Conservation (phyloP, 2,797 vertebrate species). For the Oreortyx pictus region DNA sequence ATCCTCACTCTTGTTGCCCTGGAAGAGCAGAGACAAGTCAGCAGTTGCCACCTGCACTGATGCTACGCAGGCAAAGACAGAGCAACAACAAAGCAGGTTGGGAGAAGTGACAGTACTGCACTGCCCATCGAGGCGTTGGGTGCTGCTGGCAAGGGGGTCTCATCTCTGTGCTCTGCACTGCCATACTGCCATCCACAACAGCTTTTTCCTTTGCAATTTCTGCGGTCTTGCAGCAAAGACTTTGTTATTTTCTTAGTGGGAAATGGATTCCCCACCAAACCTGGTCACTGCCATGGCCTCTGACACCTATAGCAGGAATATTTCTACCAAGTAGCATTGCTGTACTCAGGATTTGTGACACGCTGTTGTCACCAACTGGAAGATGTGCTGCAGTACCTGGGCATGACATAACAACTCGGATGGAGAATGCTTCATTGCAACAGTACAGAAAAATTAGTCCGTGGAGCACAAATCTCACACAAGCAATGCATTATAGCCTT, state of each 20-base stretch:
- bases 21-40: constrained; percentile 16
- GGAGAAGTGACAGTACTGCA: not conserved
- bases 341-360: not conserved
- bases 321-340: not conserved
- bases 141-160: not conserved
- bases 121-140: rapidly evolving
- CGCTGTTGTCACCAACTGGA: not conserved
- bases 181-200: not conserved
- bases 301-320: not conserved
- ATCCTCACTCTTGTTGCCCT: constrained; percentile 28
- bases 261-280: not conserved
- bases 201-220: not conserved
- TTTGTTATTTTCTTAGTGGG: not conserved
- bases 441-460: not conserved
- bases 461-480: not conserved
- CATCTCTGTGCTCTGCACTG: not conserved
- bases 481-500: not conserved
- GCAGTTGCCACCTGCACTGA: rapidly evolving
- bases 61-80: not conserved
- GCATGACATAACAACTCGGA: not conserved
- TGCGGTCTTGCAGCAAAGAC: not conserved
- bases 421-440: not conserved
- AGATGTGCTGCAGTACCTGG: rapidly evolving
- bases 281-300: not conserved
- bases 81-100: not conserved